Evolutionary conservation across 2,797 vertebrate genomes (phyloP).

Genomic region (Tragelaphus oryx): DNA sequence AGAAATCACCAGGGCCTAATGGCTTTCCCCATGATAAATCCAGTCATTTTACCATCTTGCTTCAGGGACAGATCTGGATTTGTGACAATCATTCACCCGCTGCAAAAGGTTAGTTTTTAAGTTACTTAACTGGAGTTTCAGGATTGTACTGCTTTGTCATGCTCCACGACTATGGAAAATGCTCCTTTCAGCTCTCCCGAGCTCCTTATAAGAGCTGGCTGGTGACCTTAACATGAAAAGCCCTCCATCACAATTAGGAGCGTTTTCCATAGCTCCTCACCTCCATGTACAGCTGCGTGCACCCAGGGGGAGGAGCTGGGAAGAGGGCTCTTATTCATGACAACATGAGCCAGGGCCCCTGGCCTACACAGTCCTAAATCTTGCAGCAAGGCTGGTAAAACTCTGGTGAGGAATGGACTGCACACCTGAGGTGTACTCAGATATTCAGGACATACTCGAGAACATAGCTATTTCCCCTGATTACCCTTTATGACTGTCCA

Average conservation of each 20-base stretch:
- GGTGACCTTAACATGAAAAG: neutral
- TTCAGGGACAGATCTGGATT: neutral
- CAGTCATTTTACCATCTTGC: neutral
- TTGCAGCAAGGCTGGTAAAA: neutral
- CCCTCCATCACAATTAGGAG: neutral
- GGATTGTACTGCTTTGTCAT: neutral
- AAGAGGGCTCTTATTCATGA: neutral
- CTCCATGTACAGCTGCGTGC: neutral
- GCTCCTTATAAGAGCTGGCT: neutral
- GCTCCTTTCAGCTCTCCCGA: neutral
- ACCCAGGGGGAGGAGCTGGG: neutral
- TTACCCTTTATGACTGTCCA: neutral
- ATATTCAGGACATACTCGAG: neutral
- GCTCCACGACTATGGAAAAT: neutral
- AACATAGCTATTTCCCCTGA: neutral
- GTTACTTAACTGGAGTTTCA: neutral
- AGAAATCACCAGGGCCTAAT: fast-evolving
- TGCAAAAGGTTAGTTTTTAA: neutral
- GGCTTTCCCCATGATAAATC: neutral
- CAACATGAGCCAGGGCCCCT: neutral
- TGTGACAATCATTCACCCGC: neutral
- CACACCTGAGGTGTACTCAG: neutral
- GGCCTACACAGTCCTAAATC: neutral
- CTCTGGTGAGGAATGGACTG: neutral
- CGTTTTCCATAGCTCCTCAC: neutral